Percentiles rank a stretch among this genome's conserved stretches.
These are phyloP conservation scores for Cichlasoma orientale DNA, from an alignment of 2,797 vertebrate genomes.

Conservation along the genomic window DNA sequence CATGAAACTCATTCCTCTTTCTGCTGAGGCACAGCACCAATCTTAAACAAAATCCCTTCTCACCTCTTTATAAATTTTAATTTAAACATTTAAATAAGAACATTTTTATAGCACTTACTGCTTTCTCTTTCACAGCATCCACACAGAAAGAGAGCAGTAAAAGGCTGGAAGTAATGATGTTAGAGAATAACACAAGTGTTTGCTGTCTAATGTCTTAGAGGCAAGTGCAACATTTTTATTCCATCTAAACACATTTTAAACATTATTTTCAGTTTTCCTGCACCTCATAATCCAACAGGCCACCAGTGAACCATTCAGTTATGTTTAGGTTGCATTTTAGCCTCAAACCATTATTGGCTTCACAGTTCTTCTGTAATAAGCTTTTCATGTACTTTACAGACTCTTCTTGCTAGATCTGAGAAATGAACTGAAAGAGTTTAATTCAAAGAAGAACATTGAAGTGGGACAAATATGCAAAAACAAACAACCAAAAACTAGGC, in stretches of 20 bases:
- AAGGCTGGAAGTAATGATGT: neutral
- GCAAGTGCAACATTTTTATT: neutral
- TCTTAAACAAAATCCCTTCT: neutral
- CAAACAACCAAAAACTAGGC: too few species aligned
- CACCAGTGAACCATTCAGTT: too few species aligned
- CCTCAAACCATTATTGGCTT: too few species aligned
- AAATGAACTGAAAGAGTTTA: too few species aligned
- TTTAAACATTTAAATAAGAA: neutral
- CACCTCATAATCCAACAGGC: too few species aligned
- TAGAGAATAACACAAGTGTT: neutral
- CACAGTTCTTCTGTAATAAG: too few species aligned
- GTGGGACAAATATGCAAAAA: too few species aligned
- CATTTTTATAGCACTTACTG: neutral
- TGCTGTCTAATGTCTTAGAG: neutral
- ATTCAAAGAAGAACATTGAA: too few species aligned
- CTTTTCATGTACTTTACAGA: too few species aligned
- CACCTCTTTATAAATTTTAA: neutral
- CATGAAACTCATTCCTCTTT: neutral
- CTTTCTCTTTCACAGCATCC: neutral
- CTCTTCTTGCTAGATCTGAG: too few species aligned
- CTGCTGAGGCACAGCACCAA: neutral
- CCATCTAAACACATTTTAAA: neutral
- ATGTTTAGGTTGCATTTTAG: too few species aligned
- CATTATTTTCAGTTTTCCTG: too few species aligned
- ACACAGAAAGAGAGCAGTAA: neutral